Evolutionary conservation across 2,113 vertebrate genomes (phyloP).

Genomic region (Neofelis nebulosa): DNA sequence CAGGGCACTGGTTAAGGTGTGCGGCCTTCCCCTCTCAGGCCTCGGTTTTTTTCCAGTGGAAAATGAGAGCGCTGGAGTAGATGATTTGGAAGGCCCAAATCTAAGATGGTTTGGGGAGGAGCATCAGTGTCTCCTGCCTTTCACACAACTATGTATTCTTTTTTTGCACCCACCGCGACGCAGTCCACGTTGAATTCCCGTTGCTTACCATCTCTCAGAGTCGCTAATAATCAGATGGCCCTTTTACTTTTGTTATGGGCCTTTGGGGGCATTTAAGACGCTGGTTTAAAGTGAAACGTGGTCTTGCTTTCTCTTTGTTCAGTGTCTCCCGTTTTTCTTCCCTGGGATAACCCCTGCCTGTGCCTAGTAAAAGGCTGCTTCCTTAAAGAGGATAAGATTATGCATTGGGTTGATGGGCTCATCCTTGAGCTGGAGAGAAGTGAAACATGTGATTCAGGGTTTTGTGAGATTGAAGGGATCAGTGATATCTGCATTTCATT

Average conservation of each 20-base stretch:
- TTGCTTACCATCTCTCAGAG: background rate
- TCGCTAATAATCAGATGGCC: background rate
- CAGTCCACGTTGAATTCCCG: background rate
- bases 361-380: background rate
- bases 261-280: background rate
- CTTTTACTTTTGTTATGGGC: background rate
- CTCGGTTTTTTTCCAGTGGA: background rate
- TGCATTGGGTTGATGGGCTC: background rate
- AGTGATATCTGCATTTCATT: background rate
- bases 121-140: background rate
- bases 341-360: background rate
- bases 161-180: background rate
- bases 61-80: background rate
- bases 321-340: background rate
- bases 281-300: background rate
- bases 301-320: slow-evolving; percentile 4
- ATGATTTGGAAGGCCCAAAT: background rate
- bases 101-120: background rate
- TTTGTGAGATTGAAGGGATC: background rate
- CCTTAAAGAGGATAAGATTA: background rate
- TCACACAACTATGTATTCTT: background rate
- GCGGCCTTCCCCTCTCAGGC: background rate
- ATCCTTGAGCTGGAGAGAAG: background rate
- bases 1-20: background rate
- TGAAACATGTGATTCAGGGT: background rate